phyloP scores from a whole-genome alignment of 2,797 vertebrate species.

The Sciaenops ocellatus region DNA sequence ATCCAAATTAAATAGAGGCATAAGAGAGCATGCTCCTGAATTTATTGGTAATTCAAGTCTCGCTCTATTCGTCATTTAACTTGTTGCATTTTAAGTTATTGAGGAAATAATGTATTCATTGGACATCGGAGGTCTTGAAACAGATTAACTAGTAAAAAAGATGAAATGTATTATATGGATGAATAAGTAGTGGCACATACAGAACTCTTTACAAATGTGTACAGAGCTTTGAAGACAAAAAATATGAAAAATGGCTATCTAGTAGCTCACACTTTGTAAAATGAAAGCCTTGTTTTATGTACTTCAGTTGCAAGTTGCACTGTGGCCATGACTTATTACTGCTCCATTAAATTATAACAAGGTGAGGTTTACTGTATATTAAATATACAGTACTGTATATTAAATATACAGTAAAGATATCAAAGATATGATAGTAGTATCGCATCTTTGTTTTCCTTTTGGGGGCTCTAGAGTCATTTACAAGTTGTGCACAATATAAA shows the following conservation, averaged over 20 bases:
- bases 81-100: neutral
- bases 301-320: neutral
- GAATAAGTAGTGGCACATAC: neutral
- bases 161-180: neutral
- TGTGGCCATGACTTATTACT: neutral
- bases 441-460: constrained; percentile 23
- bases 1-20: constrained; percentile 20
- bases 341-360: neutral
- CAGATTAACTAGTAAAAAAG: neutral
- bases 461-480: constrained; percentile 10
- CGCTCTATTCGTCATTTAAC: neutral
- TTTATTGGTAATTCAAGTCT: constrained; percentile 3
- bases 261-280: neutral
- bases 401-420: constrained; percentile 1
- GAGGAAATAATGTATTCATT: neutral
- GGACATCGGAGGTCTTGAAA: constrained; percentile 1
- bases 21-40: neutral
- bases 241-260: neutral
- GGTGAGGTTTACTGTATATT: too few relatives aligned
- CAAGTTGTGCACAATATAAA: constrained; percentile 2
- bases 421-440: constrained; percentile 11
- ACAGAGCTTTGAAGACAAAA: neutral
- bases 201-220: neutral
- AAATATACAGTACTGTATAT: too few relatives aligned
- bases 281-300: neutral